phyloP scores from a whole-genome alignment of 2,113 vertebrate species.

The rabbit (Oryctolagus cuniculus) region DNA sequence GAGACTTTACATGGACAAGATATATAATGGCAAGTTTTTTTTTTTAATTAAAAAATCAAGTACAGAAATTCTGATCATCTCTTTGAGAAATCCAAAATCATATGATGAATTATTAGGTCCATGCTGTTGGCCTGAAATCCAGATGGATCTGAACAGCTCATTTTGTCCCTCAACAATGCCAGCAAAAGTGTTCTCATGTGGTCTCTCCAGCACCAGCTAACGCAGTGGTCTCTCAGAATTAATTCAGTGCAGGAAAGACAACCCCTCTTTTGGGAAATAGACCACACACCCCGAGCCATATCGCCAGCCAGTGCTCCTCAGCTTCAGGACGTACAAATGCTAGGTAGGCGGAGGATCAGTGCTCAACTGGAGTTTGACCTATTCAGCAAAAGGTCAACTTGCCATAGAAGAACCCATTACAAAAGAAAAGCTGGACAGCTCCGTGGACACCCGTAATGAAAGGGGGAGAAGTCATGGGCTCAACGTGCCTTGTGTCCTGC shows the following conservation, averaged over 20 bases:
- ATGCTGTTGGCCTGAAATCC: background rate
- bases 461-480: conserved; percentile 55
- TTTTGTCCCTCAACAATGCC: background rate
- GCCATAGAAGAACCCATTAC: conserved; percentile 81
- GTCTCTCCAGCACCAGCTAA: background rate
- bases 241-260: conserved; percentile 58
- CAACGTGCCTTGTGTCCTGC: conserved; percentile 33
- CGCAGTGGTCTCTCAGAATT: conserved; percentile 43
- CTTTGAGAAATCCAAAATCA: conserved; percentile 3
- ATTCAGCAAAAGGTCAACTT: conserved; percentile 85
- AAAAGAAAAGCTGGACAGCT: conserved; percentile 79
- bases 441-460: conserved; percentile 78
- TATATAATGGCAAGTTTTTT: background rate
- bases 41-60: conserved; percentile 28
- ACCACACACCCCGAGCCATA: conserved; percentile 35
- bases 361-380: conserved; percentile 80
- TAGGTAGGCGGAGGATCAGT: conserved; percentile 65
- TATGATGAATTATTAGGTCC: background rate
- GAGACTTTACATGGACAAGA: background rate
- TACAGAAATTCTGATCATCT: background rate
- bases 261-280: conserved; percentile 24
- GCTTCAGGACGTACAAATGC: conserved; percentile 34
- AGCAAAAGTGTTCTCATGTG: background rate
- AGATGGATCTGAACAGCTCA: background rate
- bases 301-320: conserved; percentile 25